phyloP scores from a whole-genome alignment of 2,888 invertebrate species.

The Drosophila mayaguana region DNA sequence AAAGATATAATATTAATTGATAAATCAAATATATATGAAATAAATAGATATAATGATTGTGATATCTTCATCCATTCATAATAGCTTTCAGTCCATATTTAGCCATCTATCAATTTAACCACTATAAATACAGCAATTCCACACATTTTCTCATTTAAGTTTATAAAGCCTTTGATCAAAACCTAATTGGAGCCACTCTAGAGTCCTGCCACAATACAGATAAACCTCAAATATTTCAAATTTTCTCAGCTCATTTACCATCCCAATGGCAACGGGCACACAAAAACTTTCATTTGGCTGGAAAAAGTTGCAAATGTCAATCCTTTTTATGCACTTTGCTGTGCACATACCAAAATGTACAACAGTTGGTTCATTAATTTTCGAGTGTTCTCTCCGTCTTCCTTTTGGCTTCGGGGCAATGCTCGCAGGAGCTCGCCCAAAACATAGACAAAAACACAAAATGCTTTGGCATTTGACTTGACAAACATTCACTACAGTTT shows the following conservation, averaged over 20 bases:
- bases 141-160: background rate
- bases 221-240: background rate
- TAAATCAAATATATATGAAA: too few relatives aligned
- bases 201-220: too few relatives aligned
- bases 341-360: conserved; percentile 48
- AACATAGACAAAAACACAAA: conserved; percentile 35
- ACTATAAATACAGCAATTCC: background rate
- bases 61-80: too few relatives aligned
- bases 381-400: conserved; percentile 47
- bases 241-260: background rate
- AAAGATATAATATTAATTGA: too few relatives aligned
- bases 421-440: background rate
- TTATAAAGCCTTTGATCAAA: background rate
- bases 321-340: conserved; percentile 51
- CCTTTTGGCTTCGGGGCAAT: conserved; percentile 45
- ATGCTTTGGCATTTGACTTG: conserved; percentile 41
- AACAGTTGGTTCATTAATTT: conserved; percentile 76
- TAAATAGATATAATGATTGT: too few relatives aligned
- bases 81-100: too few relatives aligned
- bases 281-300: conserved; percentile 37
- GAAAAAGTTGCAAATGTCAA: conserved; percentile 60
- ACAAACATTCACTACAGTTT: conserved; percentile 29
- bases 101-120: too few relatives aligned
- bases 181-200: background rate
- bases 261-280: conserved; percentile 22